These are phyloP conservation scores for Zelleria hepariella DNA, from an alignment of 2,888 invertebrate species.

Conservation along the genomic window DNA sequence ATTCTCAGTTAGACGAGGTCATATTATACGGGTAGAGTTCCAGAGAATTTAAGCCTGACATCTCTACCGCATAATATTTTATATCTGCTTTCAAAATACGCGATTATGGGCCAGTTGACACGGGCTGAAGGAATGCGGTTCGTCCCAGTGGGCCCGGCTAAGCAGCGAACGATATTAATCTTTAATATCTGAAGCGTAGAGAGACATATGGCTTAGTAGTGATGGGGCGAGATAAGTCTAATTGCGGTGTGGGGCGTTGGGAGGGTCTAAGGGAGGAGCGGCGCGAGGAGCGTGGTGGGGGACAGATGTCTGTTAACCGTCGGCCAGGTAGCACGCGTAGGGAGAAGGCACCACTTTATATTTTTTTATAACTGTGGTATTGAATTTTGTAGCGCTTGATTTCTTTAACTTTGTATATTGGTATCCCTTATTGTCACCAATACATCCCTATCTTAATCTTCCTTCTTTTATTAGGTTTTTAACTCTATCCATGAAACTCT, in stretches of 20 bases:
- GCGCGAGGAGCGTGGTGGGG: constrained; percentile 51
- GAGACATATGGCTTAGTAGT: constrained; percentile 44
- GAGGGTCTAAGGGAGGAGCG: constrained; percentile 63
- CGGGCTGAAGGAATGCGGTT: constrained; percentile 51
- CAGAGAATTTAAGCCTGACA: not conserved
- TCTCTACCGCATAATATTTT: not conserved
- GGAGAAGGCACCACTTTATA: constrained; percentile 3
- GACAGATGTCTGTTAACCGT: constrained; percentile 50
- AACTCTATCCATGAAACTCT: too few relatives aligned
- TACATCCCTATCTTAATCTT: too few relatives aligned
- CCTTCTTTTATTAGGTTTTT: too few relatives aligned
- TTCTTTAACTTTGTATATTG: too few relatives aligned
- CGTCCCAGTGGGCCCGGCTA: constrained; percentile 40
- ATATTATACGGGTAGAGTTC: not conserved
- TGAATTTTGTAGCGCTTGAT: too few relatives aligned
- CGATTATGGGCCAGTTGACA: constrained; percentile 34
- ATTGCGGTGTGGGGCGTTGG: constrained; percentile 63
- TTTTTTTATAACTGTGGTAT: not conserved
- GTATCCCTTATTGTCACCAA: too few relatives aligned
- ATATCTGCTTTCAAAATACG: not conserved
- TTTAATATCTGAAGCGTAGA: constrained; percentile 49
- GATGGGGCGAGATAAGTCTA: constrained; percentile 42
- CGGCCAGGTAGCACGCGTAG: constrained; percentile 33
- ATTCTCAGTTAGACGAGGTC: not conserved
- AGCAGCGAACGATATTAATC: constrained; percentile 47